Evolutionary conservation across 2,113 vertebrate genomes (phyloP), one percentile per base, ranked within the genome.

Genomic region (Edolisoma coerulescens): DNA sequence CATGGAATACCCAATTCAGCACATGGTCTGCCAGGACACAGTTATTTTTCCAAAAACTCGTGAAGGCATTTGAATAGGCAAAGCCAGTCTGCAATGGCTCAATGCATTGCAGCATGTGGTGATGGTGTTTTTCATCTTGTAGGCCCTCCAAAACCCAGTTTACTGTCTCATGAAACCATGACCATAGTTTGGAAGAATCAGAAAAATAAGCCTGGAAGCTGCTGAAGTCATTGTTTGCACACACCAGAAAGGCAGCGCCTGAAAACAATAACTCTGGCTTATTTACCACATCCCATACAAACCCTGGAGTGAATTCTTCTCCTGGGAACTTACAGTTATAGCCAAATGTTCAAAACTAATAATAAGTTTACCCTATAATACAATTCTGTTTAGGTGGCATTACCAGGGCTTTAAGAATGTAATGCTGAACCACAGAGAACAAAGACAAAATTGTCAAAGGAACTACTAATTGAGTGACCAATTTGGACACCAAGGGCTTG

Each of bases 211-310:
- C 92, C 96, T 97, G 95, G 95, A 96, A 94, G 96, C 95, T 97
- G 94, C 94, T 97, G 95, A 93, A 97, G 95, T 96, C 95, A 97
- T 97, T 97, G 96, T 97, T 97, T 97, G 96, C 96, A 95, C 95
- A 96, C 96, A 97, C 96, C 96, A 97, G 94, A 97, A 96, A 96
- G 86, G 94, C 95, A 97, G 95, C 1, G 93, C 89, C 84, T 91
- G 96, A 95, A 96, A 97, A 97, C 96, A 97, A 97, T 97, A 97
- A 96, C 94, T 95, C 80, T 59, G 73, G 91, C 89, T 93, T 95
- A 95, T 87, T 97, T 93, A 96, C 96, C 95, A 96, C 96, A 97
- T 95, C 96, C 96, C 95, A 97, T 96, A 94, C 91, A 97, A 91
- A 97, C 95, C 95, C 96, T 76, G 94, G 93, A 97, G 96, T 96